A percentile compares a stretch with the other conserved stretches of the same genome.
Conservation (phyloP, 2,888 invertebrate species). For the Acleris emargana region DNA sequence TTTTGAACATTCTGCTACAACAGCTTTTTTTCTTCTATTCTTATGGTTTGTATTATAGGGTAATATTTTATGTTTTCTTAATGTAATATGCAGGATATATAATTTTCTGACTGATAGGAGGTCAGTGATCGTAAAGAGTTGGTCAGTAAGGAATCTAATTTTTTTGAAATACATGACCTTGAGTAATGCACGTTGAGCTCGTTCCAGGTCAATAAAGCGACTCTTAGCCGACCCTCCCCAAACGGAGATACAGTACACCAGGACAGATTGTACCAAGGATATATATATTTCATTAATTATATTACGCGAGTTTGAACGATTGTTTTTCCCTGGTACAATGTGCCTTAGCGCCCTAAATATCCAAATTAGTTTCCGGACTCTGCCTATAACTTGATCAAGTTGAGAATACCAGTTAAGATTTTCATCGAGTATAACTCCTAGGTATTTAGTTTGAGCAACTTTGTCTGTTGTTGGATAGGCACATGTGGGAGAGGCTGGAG, state of each 20-base stretch:
- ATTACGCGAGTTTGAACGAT: no score
- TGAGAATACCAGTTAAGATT: background rate
- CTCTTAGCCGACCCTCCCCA: background rate
- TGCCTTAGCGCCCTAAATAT: no score
- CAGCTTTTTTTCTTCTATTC: background rate
- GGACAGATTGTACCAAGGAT: no score
- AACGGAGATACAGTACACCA: no score
- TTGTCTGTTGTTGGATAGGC: background rate
- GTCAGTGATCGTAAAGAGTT: background rate
- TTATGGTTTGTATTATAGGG: background rate
- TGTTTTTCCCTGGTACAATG: no score
- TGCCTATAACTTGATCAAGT: background rate
- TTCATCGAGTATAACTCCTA: background rate
- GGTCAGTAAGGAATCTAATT: background rate
- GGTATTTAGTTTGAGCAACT: background rate
- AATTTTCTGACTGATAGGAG: slow-evolving; percentile 1
- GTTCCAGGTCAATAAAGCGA: slow-evolving; percentile 4
- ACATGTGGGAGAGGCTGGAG: background rate
- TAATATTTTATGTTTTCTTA: background rate
- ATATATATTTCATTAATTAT: no score
- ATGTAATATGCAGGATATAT: background rate
- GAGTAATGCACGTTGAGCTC: slow-evolving; percentile 1
- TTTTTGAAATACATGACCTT: slow-evolving; percentile 14
- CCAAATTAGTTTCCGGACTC: no score
- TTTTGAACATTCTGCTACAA: no score